These are phyloP conservation scores for Chauna torquata DNA, from an alignment of 2,113 vertebrate species.

Conservation along the genomic window DNA sequence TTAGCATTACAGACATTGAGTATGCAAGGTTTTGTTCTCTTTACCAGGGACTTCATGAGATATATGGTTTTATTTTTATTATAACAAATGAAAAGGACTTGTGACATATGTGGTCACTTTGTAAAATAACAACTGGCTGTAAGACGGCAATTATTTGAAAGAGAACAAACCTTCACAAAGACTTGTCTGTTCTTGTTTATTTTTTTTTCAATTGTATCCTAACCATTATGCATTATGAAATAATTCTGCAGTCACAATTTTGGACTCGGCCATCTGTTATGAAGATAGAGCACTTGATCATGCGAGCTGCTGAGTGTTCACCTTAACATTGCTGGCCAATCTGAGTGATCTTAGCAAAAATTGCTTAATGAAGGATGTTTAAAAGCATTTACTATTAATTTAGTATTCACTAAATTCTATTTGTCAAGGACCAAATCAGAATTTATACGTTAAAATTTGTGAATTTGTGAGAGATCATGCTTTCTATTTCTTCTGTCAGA, in stretches of 20 bases:
- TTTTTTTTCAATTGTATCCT: background rate
- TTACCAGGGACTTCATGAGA: background rate
- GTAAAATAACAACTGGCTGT: background rate
- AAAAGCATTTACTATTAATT: background rate
- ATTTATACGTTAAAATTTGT: background rate
- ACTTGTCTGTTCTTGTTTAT: background rate
- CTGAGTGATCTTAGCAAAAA: background rate
- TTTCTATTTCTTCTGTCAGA: background rate
- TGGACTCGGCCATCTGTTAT: background rate
- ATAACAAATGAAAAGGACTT: background rate
- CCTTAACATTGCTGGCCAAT: background rate
- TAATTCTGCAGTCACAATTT: background rate
- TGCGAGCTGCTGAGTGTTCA: background rate
- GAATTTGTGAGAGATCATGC: background rate
- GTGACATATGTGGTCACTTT: background rate
- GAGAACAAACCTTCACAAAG: background rate
- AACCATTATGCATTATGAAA: background rate
- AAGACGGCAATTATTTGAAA: conserved; percentile 5
- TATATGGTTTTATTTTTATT: background rate
- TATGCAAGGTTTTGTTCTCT: background rate
- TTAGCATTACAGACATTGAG: background rate
- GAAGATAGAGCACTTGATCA: background rate
- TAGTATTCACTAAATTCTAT: background rate
- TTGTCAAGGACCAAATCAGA: background rate
- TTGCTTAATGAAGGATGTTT: background rate